Percentiles rank a stretch among this genome's conserved stretches.
Evolutionary conservation across 1,140 invertebrate genomes (phyloP).

Genomic region (Papilio aristodemus): DNA sequence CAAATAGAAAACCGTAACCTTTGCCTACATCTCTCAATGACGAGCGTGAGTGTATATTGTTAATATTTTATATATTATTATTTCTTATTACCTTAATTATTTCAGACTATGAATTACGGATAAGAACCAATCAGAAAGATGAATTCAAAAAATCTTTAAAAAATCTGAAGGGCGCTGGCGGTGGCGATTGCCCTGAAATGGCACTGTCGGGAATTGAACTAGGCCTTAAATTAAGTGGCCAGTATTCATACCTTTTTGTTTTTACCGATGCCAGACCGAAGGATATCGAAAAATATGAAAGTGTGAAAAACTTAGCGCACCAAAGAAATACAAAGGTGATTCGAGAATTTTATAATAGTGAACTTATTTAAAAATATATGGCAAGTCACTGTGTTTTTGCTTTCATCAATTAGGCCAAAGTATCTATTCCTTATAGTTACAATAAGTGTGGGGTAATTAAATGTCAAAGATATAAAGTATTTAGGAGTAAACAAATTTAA

Average conservation of each 20-base stretch:
- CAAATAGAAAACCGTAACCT: too few species aligned
- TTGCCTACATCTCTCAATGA: too few species aligned
- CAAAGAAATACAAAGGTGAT: slow-evolving; percentile 1
- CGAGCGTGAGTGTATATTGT: too few species aligned
- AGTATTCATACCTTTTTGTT: slow-evolving; percentile 1
- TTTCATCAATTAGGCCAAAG: too few species aligned
- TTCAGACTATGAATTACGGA: slow-evolving; percentile 4
- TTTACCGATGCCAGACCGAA: slow-evolving; percentile 15
- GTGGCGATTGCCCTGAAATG: slow-evolving; percentile 22
- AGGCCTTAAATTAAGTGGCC: neutral
- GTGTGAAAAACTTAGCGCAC: slow-evolving; percentile 13
- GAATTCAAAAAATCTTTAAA: slow-evolving; percentile 1
- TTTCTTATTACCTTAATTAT: neutral
- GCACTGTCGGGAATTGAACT: slow-evolving; percentile 15
- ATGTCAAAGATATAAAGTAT: too few species aligned
- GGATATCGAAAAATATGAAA: neutral
- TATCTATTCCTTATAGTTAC: too few species aligned
- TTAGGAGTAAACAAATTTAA: too few species aligned
- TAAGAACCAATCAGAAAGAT: neutral
- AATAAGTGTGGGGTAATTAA: too few species aligned
- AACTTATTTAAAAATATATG: neutral
- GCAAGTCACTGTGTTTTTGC: too few species aligned
- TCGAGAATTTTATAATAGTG: neutral
- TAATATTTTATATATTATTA: neutral
- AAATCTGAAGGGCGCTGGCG: neutral